A percentile compares a stretch with the other conserved stretches of the same genome.
Evolutionary conservation across 2,797 vertebrate species (phyloP).

Genomic region (Melanotaenia maccullochi): DNA sequence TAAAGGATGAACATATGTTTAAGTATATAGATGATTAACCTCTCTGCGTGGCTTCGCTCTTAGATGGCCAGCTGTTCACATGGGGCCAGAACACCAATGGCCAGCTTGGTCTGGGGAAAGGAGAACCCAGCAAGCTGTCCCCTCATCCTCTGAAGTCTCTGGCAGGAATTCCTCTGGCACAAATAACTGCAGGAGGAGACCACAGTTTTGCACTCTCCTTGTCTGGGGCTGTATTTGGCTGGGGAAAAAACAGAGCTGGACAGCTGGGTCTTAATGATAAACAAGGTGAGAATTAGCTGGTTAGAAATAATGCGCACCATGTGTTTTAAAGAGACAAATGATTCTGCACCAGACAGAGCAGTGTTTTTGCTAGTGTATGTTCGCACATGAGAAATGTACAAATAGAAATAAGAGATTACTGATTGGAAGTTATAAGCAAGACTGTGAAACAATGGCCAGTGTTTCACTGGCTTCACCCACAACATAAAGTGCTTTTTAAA

Average conservation of each 20-base stretch:
- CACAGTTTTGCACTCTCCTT: constrained; percentile 92
- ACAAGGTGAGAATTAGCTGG: constrained; percentile 79
- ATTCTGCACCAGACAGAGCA: neutral
- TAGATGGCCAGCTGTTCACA: constrained; percentile 89
- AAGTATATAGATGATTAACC: neutral
- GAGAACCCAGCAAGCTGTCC: constrained; percentile 81
- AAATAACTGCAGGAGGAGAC: constrained; percentile 89
- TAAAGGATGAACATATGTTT: neutral
- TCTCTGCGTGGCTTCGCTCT: constrained; percentile 8
- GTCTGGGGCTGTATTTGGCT: constrained; percentile 91
- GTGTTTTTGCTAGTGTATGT: neutral
- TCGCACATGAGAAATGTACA: no score
- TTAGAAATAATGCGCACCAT: neutral
- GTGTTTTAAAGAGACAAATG: neutral
- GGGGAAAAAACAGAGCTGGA: constrained; percentile 91
- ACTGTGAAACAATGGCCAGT: neutral
- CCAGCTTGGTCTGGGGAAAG: constrained; percentile 89
- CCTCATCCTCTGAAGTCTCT: constrained; percentile 89
- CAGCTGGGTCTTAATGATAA: constrained; percentile 92
- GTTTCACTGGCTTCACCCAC: neutral
- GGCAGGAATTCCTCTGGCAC: constrained; percentile 89
- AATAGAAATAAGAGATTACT: neutral
- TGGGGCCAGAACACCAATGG: constrained; percentile 91
- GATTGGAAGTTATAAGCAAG: neutral
- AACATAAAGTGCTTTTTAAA: neutral